Base-by-base conservation (phyloP, 1,140 invertebrate species). In the Microplitis demolitor region DNA sequence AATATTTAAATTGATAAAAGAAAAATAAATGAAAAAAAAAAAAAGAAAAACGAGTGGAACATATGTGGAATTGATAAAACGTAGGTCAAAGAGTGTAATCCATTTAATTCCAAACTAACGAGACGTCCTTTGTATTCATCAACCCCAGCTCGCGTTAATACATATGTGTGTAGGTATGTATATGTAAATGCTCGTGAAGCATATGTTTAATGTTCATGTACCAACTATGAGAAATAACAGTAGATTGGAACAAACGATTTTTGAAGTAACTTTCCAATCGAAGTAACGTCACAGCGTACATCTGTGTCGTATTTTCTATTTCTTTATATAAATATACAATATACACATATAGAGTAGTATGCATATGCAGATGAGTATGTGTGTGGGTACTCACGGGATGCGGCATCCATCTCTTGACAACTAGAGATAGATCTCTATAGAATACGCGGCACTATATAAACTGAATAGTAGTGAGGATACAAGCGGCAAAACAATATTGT, bases 111-210 rank as follows among this genome's bases (percentile, higher is more conserved):
- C 73, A 64, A 73, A 66, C 78, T 80, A 82, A 82, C 80, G 80
- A 82, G 80, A 79, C 75, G 73, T 80, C 80, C 80, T 82, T 82
- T 82, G 80, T 81, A 78, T 79, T 77, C 79, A 82, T 82, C 80
- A 82, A 82, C 78, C 71, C 71, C 66, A 61, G 67, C 13, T 13
- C 64, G 69, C 71, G 58, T 35, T 64, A 74, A 74, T 74, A 14
- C 33, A 66, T 58, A 16, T 16, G 16, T 67, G 53, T 35, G 45
- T 31, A 8, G 37, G 39, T 56, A 11, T 39, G n/a, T 50, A 61
- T 61, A 61, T n/a, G 24, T 16, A 58, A 14, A 9, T 16, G 16
- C 54, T 14, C 2, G 39, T 11, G 39, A 11, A 45, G 6, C 39
- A 45, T 45, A 11, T 45, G 39, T 45, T 45, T 45, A 45, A 45